Evolutionary conservation across 2,888 invertebrate genomes (phyloP), one percentile per base, ranked within the genome.

Genomic region (Morpho helenor): DNA sequence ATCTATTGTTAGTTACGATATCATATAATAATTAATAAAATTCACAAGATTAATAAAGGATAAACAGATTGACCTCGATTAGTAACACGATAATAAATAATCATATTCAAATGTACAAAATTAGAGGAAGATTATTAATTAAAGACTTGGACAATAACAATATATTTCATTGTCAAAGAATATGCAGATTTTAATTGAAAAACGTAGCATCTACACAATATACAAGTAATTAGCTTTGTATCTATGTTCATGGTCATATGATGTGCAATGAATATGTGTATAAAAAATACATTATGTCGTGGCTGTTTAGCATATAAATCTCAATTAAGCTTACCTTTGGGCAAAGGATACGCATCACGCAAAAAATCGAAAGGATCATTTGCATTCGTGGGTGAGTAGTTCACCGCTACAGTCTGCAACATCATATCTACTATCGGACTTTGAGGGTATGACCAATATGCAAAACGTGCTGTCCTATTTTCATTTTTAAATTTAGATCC

Each of bases 341-440:
- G 87, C 57, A 87, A 66, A 16, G 87, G 82, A 64, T 87, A 90
- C 0, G 77, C 66, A 64, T 90, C 90, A 6, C 88, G 72, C 8
- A 91, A 70, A 66, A 89, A 83, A 62, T 88, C 89, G 57, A 89
- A 86, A 0, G 84, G 83, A 63, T 91, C 88, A 31, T 74, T 79
- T 1, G 75, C 65, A 55, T 82, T 75, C 2, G 67, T 68, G 4
- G 85, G 84, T 1, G 71, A 68, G 62, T 84, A 82, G 56, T 82
- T 77, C 0, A 70, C 55, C 1, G 81, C 73, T 7, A 84, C 68
- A 0, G 81, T 78, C 47, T 87, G 80, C 73, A 82, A 72, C 82
- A 90, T 79, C 68, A 86, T 75, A 44, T 87, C 83, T n/a, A 84
- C 80, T 8, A 88, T 74, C 0, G 80, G 81, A 56, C 76, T 87